A percentile compares a stretch with the other conserved stretches of the same genome.
phyloP scores from a whole-genome alignment of 2,797 vertebrate species.

The Phaenicophaeus curvirostris region DNA sequence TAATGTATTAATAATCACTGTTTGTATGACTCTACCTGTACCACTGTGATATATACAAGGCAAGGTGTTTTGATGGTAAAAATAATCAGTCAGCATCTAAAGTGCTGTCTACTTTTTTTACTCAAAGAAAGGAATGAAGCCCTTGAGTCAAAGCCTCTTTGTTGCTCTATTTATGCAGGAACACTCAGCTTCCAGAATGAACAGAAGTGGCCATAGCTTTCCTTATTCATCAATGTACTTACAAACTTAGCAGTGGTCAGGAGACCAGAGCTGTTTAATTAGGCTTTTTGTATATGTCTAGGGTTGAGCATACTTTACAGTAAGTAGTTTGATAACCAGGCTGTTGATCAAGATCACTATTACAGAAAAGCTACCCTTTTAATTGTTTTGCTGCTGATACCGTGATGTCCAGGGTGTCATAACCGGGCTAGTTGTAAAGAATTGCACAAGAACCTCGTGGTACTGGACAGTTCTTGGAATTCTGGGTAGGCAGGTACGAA shows the following conservation, averaged over 20 bases:
- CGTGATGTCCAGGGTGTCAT: accelerated
- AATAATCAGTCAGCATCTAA: neutral
- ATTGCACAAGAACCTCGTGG: neutral
- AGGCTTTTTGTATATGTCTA: neutral
- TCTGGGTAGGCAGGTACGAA: neutral
- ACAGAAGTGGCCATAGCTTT: neutral
- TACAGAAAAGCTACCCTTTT: neutral
- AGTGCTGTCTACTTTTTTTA: neutral
- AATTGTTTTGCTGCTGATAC: neutral
- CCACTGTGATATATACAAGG: neutral
- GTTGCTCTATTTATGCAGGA: neutral
- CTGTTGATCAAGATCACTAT: neutral
- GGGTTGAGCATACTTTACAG: neutral
- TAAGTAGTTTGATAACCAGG: neutral
- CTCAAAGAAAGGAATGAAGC: neutral
- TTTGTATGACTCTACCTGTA: neutral
- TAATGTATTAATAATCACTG: neutral
- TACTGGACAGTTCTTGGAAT: neutral
- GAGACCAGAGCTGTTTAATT: neutral
- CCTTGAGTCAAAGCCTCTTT: neutral
- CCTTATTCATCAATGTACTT: neutral
- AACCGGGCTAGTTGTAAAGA: neutral
- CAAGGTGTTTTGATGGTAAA: neutral
- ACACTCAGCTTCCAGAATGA: neutral
- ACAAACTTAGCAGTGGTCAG: neutral